Base-by-base conservation (phyloP, 2,113 vertebrate species). In the Bos indicus region DNA sequence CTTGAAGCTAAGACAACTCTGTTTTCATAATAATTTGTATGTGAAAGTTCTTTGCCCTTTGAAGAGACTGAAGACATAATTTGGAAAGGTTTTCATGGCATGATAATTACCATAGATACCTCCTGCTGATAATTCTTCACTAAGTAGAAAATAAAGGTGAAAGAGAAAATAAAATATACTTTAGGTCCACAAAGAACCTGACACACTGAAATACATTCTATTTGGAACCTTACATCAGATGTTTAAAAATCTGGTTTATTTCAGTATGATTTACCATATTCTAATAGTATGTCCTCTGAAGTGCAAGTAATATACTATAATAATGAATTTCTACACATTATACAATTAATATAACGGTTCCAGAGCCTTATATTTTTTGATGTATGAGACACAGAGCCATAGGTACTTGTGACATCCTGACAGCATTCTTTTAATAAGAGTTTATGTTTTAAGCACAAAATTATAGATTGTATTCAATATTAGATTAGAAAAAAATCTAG, bases 21-120 rank as follows among this genome's bases (percentile, higher is more conserved):
- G 28, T 16, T 30, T 74, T 92, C 23, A 80, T 54, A 56, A 5
- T 46, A 87, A 80, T 95, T 98, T 97, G 89, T 93, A 93, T 64
- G 25, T 51, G 21, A 93, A 83, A 87, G 14, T 83, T 90, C 13
- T 77, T 83, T 95, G 60, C 26, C 74, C 74, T 87, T 93, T 77
- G 16, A 95, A 96, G 71, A 95, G 59, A 78, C 7, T 92, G 10
- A 33, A 96, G 88, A 90, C 74, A 91, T 36, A 89, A 86, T 81
- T 96, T 94, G 36, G 36, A 95, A 96, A 96, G 84, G 23, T 74
- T 88, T 80, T 94, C 30, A 77, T 84, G 52, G 6, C 60, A 2
- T 88, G 40, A 78, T 81, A 80, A 74, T 93, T 95, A 71, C 8
- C n/a, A 81, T 28, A 88, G 33, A 48, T 52, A 95, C 21, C 26